phyloP scores from a whole-genome alignment of 2,888 invertebrate genomes.

The Campoletis raptor region DNA sequence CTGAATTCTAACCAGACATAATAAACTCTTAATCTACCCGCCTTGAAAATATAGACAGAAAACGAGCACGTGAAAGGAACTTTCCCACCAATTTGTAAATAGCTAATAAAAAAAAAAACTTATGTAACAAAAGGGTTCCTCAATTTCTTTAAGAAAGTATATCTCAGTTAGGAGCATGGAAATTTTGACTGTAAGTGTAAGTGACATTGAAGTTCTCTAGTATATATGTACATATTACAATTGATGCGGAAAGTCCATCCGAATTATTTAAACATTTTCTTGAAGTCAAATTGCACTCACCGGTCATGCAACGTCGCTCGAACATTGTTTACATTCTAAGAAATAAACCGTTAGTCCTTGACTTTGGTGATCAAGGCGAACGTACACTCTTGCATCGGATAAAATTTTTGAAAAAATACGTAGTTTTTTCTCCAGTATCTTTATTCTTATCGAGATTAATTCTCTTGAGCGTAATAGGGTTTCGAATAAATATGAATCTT shows the following conservation, averaged over 20 bases:
- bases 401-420: neutral
- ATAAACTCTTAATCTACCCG: neutral
- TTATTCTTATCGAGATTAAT: neutral
- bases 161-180: neutral
- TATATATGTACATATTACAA: constrained; percentile 1
- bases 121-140: neutral
- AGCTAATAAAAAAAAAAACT: neutral
- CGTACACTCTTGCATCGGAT: neutral
- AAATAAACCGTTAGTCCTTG: constrained; percentile 51
- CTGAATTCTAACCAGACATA: too few relatives aligned
- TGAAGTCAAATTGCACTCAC: constrained; percentile 12
- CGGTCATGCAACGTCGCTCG: constrained; percentile 38
- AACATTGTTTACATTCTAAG: constrained; percentile 33
- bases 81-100: neutral
- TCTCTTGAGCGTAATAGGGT: neutral
- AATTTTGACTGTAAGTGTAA: constrained; percentile 12
- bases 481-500: neutral
- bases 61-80: neutral
- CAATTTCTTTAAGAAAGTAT: neutral
- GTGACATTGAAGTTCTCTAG: constrained; percentile 3
- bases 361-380: constrained; percentile 20
- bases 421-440: neutral
- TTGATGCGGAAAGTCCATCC: constrained; percentile 18
- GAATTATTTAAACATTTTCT: constrained; percentile 44
- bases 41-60: neutral